A percentile compares a stretch with the other conserved stretches of the same genome.
phyloP scores from a whole-genome alignment of 2,113 vertebrate genomes.

The Micronycteris hirsuta region DNA sequence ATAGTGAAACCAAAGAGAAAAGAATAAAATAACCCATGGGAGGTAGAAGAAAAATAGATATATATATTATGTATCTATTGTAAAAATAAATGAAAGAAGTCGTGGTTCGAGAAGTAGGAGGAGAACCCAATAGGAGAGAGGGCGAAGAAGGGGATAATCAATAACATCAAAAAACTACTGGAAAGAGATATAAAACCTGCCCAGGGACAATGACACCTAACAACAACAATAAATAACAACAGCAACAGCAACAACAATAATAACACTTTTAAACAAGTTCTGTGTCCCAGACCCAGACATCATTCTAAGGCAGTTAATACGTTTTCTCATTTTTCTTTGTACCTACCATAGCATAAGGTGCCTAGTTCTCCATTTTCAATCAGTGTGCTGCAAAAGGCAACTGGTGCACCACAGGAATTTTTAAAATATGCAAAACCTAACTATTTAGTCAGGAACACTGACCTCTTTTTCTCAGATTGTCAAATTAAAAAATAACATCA shows the following conservation, averaged over 20 bases:
- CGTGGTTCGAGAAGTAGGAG: neutral
- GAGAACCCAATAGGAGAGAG: neutral
- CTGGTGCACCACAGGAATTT: too few species aligned
- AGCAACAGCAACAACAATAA: neutral
- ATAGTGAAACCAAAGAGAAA: neutral
- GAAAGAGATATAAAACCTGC: neutral
- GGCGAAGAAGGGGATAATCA: neutral
- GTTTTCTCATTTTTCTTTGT: neutral
- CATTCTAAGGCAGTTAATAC: neutral
- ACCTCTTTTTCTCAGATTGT: too few species aligned
- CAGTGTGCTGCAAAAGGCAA: too few species aligned
- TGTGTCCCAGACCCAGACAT: neutral
- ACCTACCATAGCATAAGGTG: neutral
- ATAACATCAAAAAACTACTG: neutral
- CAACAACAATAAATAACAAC: neutral
- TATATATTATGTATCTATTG: neutral
- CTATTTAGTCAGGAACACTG: too few species aligned
- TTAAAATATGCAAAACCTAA: too few species aligned
- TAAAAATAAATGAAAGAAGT: neutral
- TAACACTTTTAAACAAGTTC: neutral
- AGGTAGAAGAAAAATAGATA: neutral
- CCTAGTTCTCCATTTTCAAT: neutral
- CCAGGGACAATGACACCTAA: neutral
- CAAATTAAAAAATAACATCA: too few species aligned
- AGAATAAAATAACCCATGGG: neutral